Evolutionary conservation across 2,797 vertebrate genomes (phyloP).

Genomic region (Eulemur coronatus): DNA sequence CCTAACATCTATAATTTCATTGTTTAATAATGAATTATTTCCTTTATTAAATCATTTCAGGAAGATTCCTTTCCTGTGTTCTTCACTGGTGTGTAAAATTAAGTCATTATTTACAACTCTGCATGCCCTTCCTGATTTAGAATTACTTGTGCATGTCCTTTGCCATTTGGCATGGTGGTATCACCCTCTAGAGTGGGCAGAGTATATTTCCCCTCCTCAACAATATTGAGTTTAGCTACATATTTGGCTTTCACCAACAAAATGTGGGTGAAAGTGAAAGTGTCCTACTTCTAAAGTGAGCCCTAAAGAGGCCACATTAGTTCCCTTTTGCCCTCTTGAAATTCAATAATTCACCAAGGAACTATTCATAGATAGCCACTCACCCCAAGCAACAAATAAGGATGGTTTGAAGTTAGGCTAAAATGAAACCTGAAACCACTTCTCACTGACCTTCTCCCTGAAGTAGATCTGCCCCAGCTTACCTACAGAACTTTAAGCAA

Average conservation of each 20-base stretch:
- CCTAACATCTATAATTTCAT: neutral
- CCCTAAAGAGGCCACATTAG: neutral
- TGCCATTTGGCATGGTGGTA: too few relatives aligned
- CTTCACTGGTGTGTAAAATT: neutral
- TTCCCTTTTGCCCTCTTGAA: neutral
- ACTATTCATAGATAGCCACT: neutral
- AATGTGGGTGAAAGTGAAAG: neutral
- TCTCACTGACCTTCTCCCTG: neutral
- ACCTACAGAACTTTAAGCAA: neutral
- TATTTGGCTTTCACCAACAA: neutral
- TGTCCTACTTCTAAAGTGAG: neutral
- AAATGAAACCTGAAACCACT: neutral
- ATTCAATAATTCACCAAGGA: neutral
- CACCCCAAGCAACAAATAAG: neutral
- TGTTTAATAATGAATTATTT: neutral
- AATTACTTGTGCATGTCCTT: neutral
- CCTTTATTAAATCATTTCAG: conserved; percentile 7
- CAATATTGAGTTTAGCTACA: neutral
- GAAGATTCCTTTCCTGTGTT: neutral
- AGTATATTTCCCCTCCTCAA: neutral
- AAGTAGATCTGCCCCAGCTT: neutral
- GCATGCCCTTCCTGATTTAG: neutral
- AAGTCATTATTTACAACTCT: neutral
- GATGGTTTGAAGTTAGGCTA: neutral
- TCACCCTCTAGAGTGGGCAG: neutral